Evolutionary conservation across 2,797 vertebrate species (phyloP), one percentile per base, ranked within the genome.

Genomic region (Poecilia gillii): DNA sequence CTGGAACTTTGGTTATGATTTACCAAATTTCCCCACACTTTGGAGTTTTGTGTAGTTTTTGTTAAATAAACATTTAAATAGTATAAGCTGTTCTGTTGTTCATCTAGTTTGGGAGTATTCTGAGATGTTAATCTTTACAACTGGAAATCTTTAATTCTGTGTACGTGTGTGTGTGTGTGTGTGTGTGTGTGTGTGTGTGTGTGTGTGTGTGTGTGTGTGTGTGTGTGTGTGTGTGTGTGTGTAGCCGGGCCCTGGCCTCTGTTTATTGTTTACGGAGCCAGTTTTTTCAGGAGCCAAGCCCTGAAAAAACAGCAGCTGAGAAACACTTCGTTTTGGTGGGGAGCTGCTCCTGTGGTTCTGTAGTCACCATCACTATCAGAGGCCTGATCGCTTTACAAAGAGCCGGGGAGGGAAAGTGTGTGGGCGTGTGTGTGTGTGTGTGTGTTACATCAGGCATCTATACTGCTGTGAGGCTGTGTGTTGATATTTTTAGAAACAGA

Each of bases 401-500:
- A 33, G 33, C 33, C 33, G 33, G 33, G 33, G 33, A 33, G 33
- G 33, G 33, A 33, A 33, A 33, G 33, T 33, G 33, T 39, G 36
- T 5, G 31, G 31, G 31, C 31, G 31, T 31, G 33, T 28, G 2
- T 12, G 25, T 57, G n/a, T 28, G 6, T 57, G 11, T 45, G 43
- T 43, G 7, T 57, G 1, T 57, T 28, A 57, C 55, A 57, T 14
- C 39, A 46, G 45, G 14, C 12, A 51, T 59, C 4, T 71, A 12
- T 47, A 36, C 25, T 3, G 14, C 25, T 31, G 11, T 25, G 1
- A 75, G 57, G 31, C 8, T 8, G 18, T 8, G 46, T 28, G 23
- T 3, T 33, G 74, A 75, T 88, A 77, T 86, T 85, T 85, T 81
- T 71, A 18, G 66, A 53, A 47, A 33, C 6, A 49, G 70, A 73